phyloP scores from a whole-genome alignment of 2,113 vertebrate species.

The Arvicanthis niloticus region DNA sequence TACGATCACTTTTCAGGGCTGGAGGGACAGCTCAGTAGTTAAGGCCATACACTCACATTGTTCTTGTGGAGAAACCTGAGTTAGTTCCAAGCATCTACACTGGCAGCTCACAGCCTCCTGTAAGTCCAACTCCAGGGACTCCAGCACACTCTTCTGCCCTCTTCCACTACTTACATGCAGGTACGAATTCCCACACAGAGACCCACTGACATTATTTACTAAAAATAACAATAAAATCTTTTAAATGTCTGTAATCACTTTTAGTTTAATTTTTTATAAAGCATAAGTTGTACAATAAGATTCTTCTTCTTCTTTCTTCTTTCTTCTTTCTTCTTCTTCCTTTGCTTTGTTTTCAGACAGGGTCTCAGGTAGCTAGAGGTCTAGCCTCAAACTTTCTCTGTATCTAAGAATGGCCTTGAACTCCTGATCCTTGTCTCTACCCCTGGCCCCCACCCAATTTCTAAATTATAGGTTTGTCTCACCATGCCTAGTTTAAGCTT shows the following conservation, averaged over 20 bases:
- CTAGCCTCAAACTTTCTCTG: not conserved
- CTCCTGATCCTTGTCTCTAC: not conserved
- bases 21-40: not conserved
- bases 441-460: not conserved
- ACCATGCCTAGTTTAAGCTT: not conserved
- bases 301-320: not conserved
- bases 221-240: not conserved
- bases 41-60: not conserved
- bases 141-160: too few species aligned
- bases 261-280: slow-evolving; percentile 8
- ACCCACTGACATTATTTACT: not conserved
- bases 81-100: not conserved
- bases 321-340: too few species aligned
- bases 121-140: not conserved
- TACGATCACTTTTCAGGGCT: not conserved
- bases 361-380: not conserved
- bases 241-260: not conserved
- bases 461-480: not conserved
- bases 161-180: not conserved
- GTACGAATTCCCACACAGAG: not conserved
- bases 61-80: not conserved
- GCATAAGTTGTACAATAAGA: not conserved
- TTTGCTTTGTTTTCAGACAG: not conserved
- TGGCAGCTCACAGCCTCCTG: not conserved
- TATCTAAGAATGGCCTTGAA: not conserved